Base-by-base conservation (phyloP, 2,888 invertebrate genomes). In the Drosophila merina region DNA sequence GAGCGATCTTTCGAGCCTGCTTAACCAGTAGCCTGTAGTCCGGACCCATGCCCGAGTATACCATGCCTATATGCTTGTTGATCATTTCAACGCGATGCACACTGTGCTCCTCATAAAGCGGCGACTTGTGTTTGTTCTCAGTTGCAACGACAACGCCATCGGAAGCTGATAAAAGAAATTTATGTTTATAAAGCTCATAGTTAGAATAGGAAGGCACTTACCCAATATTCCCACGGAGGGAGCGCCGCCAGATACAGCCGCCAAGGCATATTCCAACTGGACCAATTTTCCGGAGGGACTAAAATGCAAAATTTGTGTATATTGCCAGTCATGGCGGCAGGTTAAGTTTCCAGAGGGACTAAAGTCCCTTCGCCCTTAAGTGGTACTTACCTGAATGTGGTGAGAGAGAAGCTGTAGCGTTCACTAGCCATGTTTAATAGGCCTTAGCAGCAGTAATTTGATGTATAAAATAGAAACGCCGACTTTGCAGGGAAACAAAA, bases 211-310 rank as follows among this genome's bases (percentile, higher is more conserved):
- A 10, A 8, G 8, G 0, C 20, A 30, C 75, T 90, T 92, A 97
- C 97, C 97, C 95, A 98, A 98, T 64, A 99, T 99, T 42, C 99
- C 99, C 76, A 99, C 99, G 64, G 99, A 98, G 3, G 99, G 98
- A 3, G 99, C 99, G 69, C 99, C 99, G 73, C 98, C 98, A 67
- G 98, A 97, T 28, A 99, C 99, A 31, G 99, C 99, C 58, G 99
- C 98, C 92, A 99, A 93, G 3, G 99, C 99, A 96, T 99, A 99
- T 93, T 99, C 99, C 86, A 99, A 98, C 93, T 99, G 99, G 58
- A 99, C 99, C 87, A 99, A 93, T 93, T 99, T 99, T 77, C 99
- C 99, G 26, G 99, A 99, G 14, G 99, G 99, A 91, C 99, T 99
- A 93, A 30, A 93, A 93, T 44, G 44, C 64, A 64, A 64, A 57